Evolutionary conservation across 2,797 vertebrate genomes (phyloP).

Genomic region (Limosa lapponica): DNA sequence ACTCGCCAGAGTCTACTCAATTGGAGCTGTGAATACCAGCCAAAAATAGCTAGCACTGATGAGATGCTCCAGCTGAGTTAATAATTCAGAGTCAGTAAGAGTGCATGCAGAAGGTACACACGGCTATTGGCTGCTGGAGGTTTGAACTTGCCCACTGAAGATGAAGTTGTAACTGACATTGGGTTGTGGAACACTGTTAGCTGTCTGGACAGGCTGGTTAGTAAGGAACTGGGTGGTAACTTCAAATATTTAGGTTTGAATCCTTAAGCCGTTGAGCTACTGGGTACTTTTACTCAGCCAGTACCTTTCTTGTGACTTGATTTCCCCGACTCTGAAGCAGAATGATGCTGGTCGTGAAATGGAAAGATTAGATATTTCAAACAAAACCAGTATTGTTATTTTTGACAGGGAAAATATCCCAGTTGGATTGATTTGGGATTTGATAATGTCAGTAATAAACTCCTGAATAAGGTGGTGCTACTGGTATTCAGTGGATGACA

Average conservation of each 20-base stretch:
- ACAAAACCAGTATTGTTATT: not conserved
- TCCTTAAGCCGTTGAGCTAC: not conserved
- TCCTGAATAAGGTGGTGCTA: not conserved
- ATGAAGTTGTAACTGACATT: not conserved
- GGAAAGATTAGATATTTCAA: not conserved
- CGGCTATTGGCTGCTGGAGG: not conserved
- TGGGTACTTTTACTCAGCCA: not conserved
- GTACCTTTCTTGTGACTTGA: not conserved
- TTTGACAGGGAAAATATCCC: not conserved
- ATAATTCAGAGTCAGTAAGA: not conserved
- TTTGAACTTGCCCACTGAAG: not conserved
- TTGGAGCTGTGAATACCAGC: slow-evolving; percentile 6
- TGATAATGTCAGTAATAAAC: not conserved
- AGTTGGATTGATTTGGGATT: not conserved
- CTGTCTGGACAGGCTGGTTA: not conserved
- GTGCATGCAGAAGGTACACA: not conserved
- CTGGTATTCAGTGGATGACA: not conserved
- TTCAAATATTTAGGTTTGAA: not conserved
- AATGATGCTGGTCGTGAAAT: not conserved
- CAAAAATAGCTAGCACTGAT: slow-evolving; percentile 8
- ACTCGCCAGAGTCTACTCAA: slow-evolving; percentile 20
- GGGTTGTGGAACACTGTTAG: not conserved
- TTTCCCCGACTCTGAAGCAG: not conserved
- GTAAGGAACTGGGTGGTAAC: not conserved
- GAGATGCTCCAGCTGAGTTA: slow-evolving; percentile 13